Percentiles rank a stretch among this genome's conserved stretches.
Conservation (phyloP, 2,113 vertebrate species). For the Guaruba guarouba region DNA sequence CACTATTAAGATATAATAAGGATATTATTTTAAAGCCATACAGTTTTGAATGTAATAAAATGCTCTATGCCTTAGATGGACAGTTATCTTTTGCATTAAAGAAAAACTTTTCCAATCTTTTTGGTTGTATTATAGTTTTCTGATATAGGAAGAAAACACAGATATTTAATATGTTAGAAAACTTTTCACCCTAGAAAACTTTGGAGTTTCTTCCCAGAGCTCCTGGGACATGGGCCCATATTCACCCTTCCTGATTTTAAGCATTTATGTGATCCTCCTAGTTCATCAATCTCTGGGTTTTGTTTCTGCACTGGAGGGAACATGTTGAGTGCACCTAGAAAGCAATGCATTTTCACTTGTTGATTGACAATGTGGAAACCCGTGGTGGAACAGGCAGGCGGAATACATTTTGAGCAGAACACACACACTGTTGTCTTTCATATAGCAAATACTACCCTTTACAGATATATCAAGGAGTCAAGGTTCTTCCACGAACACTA, state of each 20-base stretch:
- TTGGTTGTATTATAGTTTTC: not conserved
- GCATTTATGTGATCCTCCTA: not conserved
- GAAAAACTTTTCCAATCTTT: not conserved
- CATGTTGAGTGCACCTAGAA: not conserved
- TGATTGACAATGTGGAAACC: not conserved
- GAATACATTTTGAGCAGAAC: not conserved
- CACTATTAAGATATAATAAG: not conserved
- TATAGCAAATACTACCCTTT: not conserved
- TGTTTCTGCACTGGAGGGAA: not conserved
- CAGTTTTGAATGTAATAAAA: not conserved
- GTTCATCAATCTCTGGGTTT: not conserved
- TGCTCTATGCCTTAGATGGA: accelerated
- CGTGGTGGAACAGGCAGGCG: not conserved
- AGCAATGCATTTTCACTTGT: not conserved
- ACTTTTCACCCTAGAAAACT: not conserved
- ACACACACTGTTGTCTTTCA: accelerated
- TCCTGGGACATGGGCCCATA: not conserved
- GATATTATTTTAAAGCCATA: not conserved
- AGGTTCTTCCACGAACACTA: not conserved
- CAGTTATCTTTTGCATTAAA: not conserved
- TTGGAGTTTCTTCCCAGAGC: not conserved
- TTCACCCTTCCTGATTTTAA: not conserved
- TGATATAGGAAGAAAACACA: not conserved
- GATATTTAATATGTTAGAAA: not conserved
- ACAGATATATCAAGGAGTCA: not conserved